Evolutionary conservation across 2,797 vertebrate species (phyloP).

Genomic region (Miichthys miiuy): DNA sequence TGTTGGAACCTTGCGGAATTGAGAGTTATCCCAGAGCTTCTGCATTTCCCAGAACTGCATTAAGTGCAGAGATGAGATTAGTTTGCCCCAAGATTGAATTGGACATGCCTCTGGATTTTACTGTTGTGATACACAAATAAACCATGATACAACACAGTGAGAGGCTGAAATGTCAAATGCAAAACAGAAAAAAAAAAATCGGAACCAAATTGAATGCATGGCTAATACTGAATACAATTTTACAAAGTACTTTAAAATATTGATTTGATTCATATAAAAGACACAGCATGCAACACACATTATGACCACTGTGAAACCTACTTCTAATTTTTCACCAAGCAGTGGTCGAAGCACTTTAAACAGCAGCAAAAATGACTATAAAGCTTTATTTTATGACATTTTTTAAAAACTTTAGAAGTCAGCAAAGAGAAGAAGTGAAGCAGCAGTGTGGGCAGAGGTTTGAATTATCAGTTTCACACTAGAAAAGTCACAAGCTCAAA

Average conservation of each 20-base stretch:
- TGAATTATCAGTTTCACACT: background rate
- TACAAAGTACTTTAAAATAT: conserved; percentile 45
- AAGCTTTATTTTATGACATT: background rate
- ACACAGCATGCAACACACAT: conserved; percentile 1
- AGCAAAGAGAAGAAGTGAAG: background rate
- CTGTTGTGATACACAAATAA: conserved; percentile 60
- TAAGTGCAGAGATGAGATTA: conserved; percentile 75
- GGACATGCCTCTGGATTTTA: conserved; percentile 66
- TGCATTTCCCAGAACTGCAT: conserved; percentile 66
- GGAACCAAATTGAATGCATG: conserved; percentile 29
- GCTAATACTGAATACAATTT: conserved; percentile 33
- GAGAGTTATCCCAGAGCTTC: conserved; percentile 58
- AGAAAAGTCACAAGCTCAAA: background rate
- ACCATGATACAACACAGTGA: conserved; percentile 47
- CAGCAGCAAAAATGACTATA: background rate
- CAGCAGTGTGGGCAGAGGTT: background rate
- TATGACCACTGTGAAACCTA: background rate
- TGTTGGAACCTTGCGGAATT: conserved; percentile 56
- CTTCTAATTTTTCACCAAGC: background rate
- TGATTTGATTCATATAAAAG: conserved; percentile 51
- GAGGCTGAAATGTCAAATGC: conserved; percentile 56
- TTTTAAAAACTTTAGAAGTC: background rate
- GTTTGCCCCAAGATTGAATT: conserved; percentile 68
- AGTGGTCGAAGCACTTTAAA: conserved; percentile 14
- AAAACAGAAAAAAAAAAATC: conserved; percentile 39